phyloP scores from a whole-genome alignment of 1,140 invertebrate genomes.

The Ganaspis sp. region DNA sequence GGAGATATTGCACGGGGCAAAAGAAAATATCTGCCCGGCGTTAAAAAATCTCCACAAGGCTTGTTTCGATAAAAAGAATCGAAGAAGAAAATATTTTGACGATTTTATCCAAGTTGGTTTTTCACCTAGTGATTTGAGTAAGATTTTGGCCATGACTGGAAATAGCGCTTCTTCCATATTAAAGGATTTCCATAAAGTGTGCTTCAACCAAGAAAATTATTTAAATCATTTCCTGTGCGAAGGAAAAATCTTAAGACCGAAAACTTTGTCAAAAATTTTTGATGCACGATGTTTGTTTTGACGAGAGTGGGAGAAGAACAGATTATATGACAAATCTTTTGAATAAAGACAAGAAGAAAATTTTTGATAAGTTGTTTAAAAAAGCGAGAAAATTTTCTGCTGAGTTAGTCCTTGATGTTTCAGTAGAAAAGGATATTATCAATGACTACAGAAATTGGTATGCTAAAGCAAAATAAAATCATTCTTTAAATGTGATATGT shows the following conservation, averaged over 20 bases:
- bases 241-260: constrained; percentile 53
- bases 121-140: neutral
- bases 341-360: neutral
- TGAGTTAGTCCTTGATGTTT: neutral
- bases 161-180: neutral
- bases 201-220: neutral
- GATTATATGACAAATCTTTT: constrained; percentile 61
- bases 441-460: neutral
- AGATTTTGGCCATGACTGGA: neutral
- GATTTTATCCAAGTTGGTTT: neutral
- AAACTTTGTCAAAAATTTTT: constrained; percentile 57
- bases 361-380: neutral
- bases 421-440: neutral
- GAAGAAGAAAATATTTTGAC: neutral
- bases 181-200: neutral
- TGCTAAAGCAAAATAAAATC: no score
- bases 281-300: constrained; percentile 63
- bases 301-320: constrained; percentile 59
- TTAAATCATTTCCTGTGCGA: constrained; percentile 50
- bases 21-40: constrained; percentile 56
- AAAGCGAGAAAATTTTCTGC: neutral
- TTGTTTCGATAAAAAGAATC: constrained; percentile 41
- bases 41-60: constrained; percentile 61
- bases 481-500: no score
- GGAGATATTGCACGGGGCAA: constrained; percentile 56